Percentiles rank a stretch among this genome's conserved stretches.
These are phyloP conservation scores for Salarias fasciatus DNA, from an alignment of 2,797 vertebrate species.

Conservation along the genomic window DNA sequence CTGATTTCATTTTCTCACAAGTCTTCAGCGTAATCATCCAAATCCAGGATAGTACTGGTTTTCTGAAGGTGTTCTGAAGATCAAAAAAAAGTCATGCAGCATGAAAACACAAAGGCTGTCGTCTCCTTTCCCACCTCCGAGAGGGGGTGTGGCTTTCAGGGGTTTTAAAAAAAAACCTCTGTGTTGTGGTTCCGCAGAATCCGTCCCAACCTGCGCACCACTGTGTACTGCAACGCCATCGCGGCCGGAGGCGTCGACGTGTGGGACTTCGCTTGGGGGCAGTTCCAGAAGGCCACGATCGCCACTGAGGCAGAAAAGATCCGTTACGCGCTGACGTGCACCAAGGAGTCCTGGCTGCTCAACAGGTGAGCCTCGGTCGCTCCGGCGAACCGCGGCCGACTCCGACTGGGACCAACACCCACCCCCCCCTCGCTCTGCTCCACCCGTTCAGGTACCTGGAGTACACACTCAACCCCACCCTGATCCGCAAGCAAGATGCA, in stretches of 20 bases:
- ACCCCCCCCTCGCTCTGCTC: too few relatives aligned
- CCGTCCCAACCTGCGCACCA: slow-evolving; percentile 87
- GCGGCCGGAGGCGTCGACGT: slow-evolving; percentile 79
- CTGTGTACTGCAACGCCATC: slow-evolving; percentile 91
- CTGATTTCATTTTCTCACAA: too few relatives aligned
- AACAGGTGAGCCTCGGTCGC: slow-evolving; percentile 80
- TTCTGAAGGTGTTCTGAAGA: too few relatives aligned
- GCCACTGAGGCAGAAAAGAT: slow-evolving; percentile 91
- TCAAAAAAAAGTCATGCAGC: too few relatives aligned
- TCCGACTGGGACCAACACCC: not conserved
- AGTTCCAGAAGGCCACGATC: slow-evolving; percentile 70
- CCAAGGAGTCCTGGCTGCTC: slow-evolving; percentile 87
- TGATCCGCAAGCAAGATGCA: slow-evolving; percentile 91
- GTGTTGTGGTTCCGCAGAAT: slow-evolving; percentile 78
- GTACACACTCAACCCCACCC: slow-evolving; percentile 79
- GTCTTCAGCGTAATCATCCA: too few relatives aligned
- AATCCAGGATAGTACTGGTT: too few relatives aligned
- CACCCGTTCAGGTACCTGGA: slow-evolving; percentile 82
- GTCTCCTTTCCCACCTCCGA: too few relatives aligned
- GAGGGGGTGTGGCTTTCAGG: too few relatives aligned
- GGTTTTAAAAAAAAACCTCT: too few relatives aligned
- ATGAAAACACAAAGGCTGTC: too few relatives aligned
- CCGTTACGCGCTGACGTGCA: slow-evolving; percentile 86
- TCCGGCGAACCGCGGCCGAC: not conserved
- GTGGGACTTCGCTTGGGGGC: slow-evolving; percentile 88